Conservation (phyloP, 1,140 invertebrate genomes). For the Aphelenchoides fujianensis region DNA sequence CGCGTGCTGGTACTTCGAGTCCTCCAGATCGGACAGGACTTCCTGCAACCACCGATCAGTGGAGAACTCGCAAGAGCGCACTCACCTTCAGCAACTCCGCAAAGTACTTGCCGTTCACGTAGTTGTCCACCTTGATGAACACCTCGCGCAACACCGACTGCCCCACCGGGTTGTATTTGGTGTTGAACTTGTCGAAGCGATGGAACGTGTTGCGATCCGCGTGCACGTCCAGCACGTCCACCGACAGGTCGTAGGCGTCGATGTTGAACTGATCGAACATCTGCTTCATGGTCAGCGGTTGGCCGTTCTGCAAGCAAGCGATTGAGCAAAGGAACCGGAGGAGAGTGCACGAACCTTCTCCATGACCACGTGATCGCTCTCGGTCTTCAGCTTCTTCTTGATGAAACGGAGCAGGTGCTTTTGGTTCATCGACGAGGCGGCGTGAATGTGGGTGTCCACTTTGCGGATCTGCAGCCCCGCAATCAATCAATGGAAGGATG, state of each 20-base stretch:
- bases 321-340: background rate
- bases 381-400: slow-evolving; percentile 91
- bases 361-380: slow-evolving; percentile 83
- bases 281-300: slow-evolving; percentile 65
- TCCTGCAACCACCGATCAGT: slow-evolving; percentile 73
- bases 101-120: slow-evolving; percentile 91
- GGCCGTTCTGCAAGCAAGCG: slow-evolving; percentile 39
- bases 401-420: slow-evolving; percentile 97
- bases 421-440: slow-evolving; percentile 98
- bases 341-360: slow-evolving; percentile 68
- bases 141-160: slow-evolving; percentile 91
- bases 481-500: too few relatives aligned
- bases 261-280: slow-evolving; percentile 98
- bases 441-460: slow-evolving; percentile 97
- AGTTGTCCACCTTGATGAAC: slow-evolving; percentile 98
- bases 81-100: slow-evolving; percentile 89
- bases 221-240: slow-evolving; percentile 99
- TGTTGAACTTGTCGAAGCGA: slow-evolving; percentile 99
- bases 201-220: slow-evolving; percentile 77
- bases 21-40: slow-evolving; percentile 89
- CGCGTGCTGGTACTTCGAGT: slow-evolving; percentile 97
- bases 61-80: too few relatives aligned
- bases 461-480: too few relatives aligned
- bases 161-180: slow-evolving; percentile 99
- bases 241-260: slow-evolving; percentile 93